Base-by-base conservation (phyloP, 2,113 vertebrate species). In the Copsychus sechellarum region DNA sequence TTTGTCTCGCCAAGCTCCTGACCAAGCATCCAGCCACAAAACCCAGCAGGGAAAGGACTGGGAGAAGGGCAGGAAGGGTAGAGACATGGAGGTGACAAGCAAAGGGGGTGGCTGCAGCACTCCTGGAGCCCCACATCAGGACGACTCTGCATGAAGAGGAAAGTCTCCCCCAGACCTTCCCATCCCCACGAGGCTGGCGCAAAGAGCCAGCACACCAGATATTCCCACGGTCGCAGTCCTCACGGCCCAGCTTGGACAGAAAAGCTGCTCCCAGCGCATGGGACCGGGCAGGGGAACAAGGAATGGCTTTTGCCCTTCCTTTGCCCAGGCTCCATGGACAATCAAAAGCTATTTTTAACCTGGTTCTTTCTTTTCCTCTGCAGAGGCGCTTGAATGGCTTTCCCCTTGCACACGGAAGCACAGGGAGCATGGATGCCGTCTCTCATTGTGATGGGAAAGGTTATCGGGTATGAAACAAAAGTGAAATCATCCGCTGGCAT, bases 381-480 rank as follows among this genome's bases (percentile, higher is more conserved):
- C 38, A 79, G 91, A 91, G 47, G 71, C 12, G 0, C 72, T 76
- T 97, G 92, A 96, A 96, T 96, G 93, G 94, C 51, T 79, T 95
- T 96, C 43, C 66, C 42, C 56, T 45, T 4, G 2, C 83, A 18
- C 60, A 69, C 65, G 31, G 95, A 96, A 96, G 82, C 11, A 0
- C 64, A 23, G 54, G 66, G 81, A 61, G 66, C 42, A 5, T 4
- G 3, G 79, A 76, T 8, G 9, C 38, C 66, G 28, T 92, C 76
- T 72, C 90, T 88, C 93, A 97, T 97, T 97, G 97, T 97, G 95
- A 97, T 95, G 92, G 83, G 81, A 97, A 97, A 97, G 96, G 97
- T 95, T 96, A 97, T 92, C 71, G 8, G 51, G 64, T 26, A 87
- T 13, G 51, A 97, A 97, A 96, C 95, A 97, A 96, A 97, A 97